Base-by-base conservation (phyloP, 2,113 vertebrate species). In the Mungos mungo region DNA sequence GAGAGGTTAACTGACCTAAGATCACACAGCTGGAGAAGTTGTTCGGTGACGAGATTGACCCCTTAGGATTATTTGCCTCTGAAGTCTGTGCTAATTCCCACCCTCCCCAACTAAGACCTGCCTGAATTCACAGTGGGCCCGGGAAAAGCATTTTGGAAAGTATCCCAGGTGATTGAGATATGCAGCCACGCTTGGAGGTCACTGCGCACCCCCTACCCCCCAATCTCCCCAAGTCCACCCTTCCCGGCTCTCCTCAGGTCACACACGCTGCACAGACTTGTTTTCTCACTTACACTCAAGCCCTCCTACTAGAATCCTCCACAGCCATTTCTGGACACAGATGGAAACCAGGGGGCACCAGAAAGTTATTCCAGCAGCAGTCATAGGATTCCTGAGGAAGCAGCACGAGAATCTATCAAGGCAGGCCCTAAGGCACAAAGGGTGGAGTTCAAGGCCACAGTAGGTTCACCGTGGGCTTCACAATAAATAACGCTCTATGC, bases 191-290 rank as follows among this genome's bases (percentile, higher is more conserved):
- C 47, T 41, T 54, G 68, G 25, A 19, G n/a, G 29, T 41, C 50
- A 65, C 54, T n/a, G 29, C 52, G 12, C 52, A 15, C 14, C 11
- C 12, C 47, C n/a, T 18, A 52, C 31, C 50, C 57, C 52, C 45
- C 47, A 74, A 27, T 21, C 27, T 19, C 45, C 7, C 31, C n/a
- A 41, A 65, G 31, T 18, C 25, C 35, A 35, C 19, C 23, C 76
- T 35, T 33, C 8, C 31, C 12, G 33, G 35, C 12, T 66, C 15
- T 54, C 10, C 68, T n/a, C 52, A 0, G 66, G 9, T 9, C 6
- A 31, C 0, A 3, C 2, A 5, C 23, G 27, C 2, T 2, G 1
- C 2, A 23, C n/a, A 35, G 14, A 31, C 52, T 1, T 10, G 31
- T 38, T 27, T 45, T 68, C n/a, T 19, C 65, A 63, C 50, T n/a